These are phyloP conservation scores for Indicator maculatus DNA, from an alignment of 2,113 vertebrate genomes.

Conservation along the genomic window DNA sequence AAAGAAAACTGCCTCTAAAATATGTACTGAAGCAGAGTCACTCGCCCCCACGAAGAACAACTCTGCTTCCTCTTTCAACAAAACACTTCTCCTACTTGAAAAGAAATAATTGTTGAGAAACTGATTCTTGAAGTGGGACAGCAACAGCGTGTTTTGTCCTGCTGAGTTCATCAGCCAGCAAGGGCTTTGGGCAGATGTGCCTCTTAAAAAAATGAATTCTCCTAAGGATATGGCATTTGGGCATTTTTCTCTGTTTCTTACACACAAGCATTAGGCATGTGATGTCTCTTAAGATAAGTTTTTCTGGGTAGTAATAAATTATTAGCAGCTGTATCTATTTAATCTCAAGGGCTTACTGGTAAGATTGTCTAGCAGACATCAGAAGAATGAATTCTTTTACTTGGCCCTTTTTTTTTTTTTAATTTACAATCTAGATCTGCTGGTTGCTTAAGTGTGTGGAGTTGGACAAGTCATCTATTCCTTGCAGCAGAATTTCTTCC, in stretches of 20 bases:
- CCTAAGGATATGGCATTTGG: not conserved
- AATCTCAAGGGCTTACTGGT: not conserved
- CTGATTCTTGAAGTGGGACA: not conserved
- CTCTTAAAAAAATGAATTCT: not conserved
- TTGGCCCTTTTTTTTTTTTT: not conserved
- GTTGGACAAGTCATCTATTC: not conserved
- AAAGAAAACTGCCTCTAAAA: not conserved
- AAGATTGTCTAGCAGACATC: not conserved
- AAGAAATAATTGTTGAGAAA: not conserved
- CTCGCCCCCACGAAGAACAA: not conserved
- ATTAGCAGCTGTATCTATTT: slow-evolving; percentile 23
- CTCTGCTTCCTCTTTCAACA: fast-evolving
- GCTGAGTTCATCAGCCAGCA: not conserved
- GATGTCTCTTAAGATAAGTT: not conserved
- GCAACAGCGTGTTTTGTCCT: fast-evolving
- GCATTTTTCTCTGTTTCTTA: not conserved
- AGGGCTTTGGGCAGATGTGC: not conserved
- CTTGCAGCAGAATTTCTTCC: not conserved
- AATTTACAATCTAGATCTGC: not conserved
- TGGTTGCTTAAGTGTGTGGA: not conserved
- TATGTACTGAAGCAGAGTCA: not conserved
- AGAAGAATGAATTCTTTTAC: not conserved
- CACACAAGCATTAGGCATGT: not conserved
- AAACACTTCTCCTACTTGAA: not conserved
- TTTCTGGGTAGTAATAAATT: not conserved